These are phyloP conservation scores for Drosophila repleta DNA, from an alignment of 1,140 invertebrate species.

Conservation along the genomic window DNA sequence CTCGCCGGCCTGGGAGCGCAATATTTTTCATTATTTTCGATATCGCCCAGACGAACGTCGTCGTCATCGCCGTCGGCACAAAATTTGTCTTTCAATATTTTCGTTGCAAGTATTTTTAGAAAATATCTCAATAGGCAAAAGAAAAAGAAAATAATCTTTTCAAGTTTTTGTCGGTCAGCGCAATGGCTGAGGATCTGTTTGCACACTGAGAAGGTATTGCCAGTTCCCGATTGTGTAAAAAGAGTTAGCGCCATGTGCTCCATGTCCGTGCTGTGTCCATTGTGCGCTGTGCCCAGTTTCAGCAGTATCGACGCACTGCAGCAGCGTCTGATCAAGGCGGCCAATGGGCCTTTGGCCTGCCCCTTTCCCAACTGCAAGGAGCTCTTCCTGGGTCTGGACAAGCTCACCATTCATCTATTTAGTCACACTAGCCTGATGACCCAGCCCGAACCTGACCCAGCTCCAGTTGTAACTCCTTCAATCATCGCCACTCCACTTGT, in stretches of 20 bases:
- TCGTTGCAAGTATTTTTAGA: constrained; percentile 78
- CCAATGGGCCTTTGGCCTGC: constrained; percentile 89
- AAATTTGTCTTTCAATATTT: constrained; percentile 64
- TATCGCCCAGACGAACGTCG: constrained; percentile 40
- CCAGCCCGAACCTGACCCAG: constrained; percentile 4
- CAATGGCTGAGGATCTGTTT: constrained; percentile 1
- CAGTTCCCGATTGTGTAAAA: background rate
- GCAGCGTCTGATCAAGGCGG: constrained; percentile 89
- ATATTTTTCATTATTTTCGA: constrained; percentile 51
- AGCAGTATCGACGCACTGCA: constrained; percentile 88
- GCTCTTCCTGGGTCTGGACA: constrained; percentile 90
- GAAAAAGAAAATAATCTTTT: constrained; percentile 31
- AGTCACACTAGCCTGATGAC: constrained; percentile 86
- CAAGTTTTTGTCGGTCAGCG: constrained; percentile 40
- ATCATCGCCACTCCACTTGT: too few relatives aligned
- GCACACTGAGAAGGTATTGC: background rate
- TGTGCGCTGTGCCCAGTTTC: constrained; percentile 90
- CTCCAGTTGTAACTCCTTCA: background rate
- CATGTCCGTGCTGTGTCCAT: constrained; percentile 88
- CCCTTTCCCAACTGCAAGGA: constrained; percentile 89
- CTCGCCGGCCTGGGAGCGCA: constrained; percentile 26
- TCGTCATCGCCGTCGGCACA: constrained; percentile 41
- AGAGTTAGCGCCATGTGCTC: constrained; percentile 85
- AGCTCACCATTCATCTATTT: constrained; percentile 93
- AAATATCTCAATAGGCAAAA: constrained; percentile 48